These are phyloP conservation scores for Protonemura montana DNA, from an alignment of 2,888 invertebrate species.

Conservation along the genomic window DNA sequence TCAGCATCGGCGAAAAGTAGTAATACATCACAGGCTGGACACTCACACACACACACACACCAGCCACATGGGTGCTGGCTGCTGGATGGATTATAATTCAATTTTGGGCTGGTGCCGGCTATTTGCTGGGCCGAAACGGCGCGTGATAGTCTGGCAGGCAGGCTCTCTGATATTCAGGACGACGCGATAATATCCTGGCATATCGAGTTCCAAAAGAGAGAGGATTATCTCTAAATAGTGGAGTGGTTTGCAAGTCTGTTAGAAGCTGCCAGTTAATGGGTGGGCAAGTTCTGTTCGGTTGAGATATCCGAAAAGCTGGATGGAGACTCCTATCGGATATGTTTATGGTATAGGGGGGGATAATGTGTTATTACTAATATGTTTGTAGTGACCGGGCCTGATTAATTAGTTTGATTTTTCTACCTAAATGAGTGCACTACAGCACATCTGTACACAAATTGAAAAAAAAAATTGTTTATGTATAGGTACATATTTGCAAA, in stretches of 20 bases:
- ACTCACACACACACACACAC: not conserved
- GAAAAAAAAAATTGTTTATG: no score
- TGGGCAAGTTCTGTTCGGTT: not conserved
- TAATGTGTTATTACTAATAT: not conserved
- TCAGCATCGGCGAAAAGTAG: not conserved
- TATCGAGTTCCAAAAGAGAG: slow-evolving; percentile 26
- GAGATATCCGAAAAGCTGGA: not conserved
- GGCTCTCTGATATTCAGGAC: not conserved
- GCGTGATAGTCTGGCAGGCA: slow-evolving; percentile 58
- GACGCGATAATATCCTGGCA: not conserved
- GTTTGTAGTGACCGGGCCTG: not conserved
- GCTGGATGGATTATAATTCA: slow-evolving; percentile 45
- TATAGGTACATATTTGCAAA: no score
- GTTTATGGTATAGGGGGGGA: not conserved
- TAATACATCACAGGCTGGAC: not conserved
- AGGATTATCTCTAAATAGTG: slow-evolving; percentile 33
- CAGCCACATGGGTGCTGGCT: not conserved
- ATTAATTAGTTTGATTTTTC: not conserved
- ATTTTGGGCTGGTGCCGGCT: slow-evolving; percentile 45
- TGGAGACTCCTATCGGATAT: not conserved
- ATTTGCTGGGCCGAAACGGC: slow-evolving; percentile 53
- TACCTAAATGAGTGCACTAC: no score
- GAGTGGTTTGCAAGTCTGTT: not conserved
- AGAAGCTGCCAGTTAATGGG: not conserved
- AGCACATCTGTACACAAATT: no score